Percentiles rank a stretch among this genome's conserved stretches.
phyloP scores from a whole-genome alignment of 2,797 vertebrate species.

The Pangasius krempfi region DNA sequence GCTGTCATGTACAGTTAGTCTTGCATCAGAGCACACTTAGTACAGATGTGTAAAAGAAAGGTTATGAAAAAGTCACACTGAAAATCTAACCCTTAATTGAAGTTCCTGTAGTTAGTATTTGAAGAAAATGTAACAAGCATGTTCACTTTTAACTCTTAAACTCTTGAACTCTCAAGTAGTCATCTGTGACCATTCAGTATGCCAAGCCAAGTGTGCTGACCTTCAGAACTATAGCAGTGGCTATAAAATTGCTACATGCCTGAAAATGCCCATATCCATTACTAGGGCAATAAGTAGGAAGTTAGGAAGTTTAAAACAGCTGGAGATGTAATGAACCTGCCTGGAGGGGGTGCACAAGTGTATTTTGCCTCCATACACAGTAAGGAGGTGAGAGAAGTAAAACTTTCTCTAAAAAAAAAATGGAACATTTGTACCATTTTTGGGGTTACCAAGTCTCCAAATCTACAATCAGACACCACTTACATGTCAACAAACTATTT shows the following conservation, averaged over 20 bases:
- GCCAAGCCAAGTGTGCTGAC: neutral
- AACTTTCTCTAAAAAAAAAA: no score
- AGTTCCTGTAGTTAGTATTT: neutral
- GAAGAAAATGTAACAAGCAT: no score
- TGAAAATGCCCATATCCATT: neutral
- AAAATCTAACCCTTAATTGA: no score
- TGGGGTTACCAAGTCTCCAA: neutral
- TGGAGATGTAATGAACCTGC: neutral
- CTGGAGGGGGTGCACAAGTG: neutral
- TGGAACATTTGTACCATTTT: neutral
- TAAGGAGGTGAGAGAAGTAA: neutral
- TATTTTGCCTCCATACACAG: neutral
- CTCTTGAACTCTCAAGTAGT: neutral
- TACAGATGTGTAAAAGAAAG: neutral
- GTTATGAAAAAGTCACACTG: neutral
- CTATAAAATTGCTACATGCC: no score
- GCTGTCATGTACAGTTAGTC: neutral
- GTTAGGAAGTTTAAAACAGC: neutral
- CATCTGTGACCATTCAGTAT: no score
- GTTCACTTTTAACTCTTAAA: no score
- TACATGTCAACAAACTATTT: neutral
- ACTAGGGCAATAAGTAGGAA: neutral
- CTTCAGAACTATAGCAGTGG: no score
- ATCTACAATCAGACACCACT: neutral
- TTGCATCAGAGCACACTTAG: neutral